Base-by-base conservation (phyloP, 2,888 invertebrate species). In the Unio pictorum region DNA sequence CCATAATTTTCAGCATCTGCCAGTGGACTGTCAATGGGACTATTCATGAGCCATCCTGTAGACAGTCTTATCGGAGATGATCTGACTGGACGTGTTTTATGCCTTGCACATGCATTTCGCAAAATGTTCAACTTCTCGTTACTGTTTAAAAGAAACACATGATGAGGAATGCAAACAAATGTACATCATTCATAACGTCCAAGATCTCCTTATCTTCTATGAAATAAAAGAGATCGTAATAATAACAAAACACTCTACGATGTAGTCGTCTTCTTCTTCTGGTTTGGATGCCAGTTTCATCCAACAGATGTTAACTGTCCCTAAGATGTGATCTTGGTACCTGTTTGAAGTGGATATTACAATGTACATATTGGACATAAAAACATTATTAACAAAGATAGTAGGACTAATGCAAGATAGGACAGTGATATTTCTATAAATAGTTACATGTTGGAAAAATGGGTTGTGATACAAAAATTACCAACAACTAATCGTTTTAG, bases 201-300 rank as follows among this genome's bases (percentile, higher is more conserved):
- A 72, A 66, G 11, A 66, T 34, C 20, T 61, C 68, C 17, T 58
- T 54, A 55, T 74, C 71, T 61, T 74, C 71, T 55, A 74, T 28
- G 59, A 58, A 71, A 34, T 68, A 62, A 59, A 74, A 74, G n/a
- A 74, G 62, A 45, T 67, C 61, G 68, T 74, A 72, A 58, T 54
- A 74, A 30, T 64, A 71, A 20, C 59, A 55, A 23, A 74, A 74
- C 8, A 58, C 45, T 56, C 74, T 55, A 26, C 74, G 57, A 1
- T 57, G 60, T 5, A 73, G 62, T 66, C 70, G 23, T 55, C 63
- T 56, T 56, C 23, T 23, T 23, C 23, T 23, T 61, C 73, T 56
- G 30, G 61, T 67, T 23, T 20, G 30, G 57, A 73, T 66, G 11
- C 69, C 73, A 30, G 30, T 45, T 45, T n/a, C 34, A 60, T 73